Conservation (phyloP, 2,888 invertebrate species). For the Drosophila austrosaltans region DNA sequence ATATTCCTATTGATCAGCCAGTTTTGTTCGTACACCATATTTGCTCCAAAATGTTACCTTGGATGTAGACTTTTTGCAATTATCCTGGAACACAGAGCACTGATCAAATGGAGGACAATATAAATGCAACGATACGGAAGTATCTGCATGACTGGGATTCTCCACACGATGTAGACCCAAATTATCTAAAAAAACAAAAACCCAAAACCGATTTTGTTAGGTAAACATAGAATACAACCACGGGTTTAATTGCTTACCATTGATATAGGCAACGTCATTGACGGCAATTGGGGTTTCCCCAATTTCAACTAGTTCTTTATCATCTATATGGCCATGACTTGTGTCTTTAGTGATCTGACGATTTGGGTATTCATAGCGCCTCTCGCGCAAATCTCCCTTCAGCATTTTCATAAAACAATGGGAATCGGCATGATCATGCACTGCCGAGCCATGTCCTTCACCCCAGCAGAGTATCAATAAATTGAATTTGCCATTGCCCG, state of each 20-base stretch:
- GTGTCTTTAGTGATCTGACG: constrained; percentile 27
- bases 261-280: constrained; percentile 96
- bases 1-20: constrained; percentile 53
- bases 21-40: constrained; percentile 87
- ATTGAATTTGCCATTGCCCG: constrained; percentile 98
- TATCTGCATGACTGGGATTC: constrained; percentile 94
- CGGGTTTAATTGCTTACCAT: constrained; percentile 86
- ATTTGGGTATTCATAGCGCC: constrained; percentile 84
- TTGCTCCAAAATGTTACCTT: constrained; percentile 97
- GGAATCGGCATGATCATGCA: constrained; percentile 97
- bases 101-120: constrained; percentile 96
- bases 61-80: constrained; percentile 88
- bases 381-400: constrained; percentile 92
- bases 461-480: constrained; percentile 99
- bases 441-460: constrained; percentile 95
- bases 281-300: constrained; percentile 87
- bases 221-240: no score
- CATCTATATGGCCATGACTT: constrained; percentile 64
- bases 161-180: constrained; percentile 98
- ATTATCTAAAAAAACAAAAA: constrained; percentile 89
- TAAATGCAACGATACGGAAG: constrained; percentile 95
- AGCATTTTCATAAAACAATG: constrained; percentile 99
- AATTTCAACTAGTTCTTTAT: constrained; percentile 87
- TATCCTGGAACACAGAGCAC: constrained; percentile 96
- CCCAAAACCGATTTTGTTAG: constrained; percentile 52